These are phyloP conservation scores for Menura novaehollandiae DNA, from an alignment of 2,113 vertebrate species.

Conservation along the genomic window DNA sequence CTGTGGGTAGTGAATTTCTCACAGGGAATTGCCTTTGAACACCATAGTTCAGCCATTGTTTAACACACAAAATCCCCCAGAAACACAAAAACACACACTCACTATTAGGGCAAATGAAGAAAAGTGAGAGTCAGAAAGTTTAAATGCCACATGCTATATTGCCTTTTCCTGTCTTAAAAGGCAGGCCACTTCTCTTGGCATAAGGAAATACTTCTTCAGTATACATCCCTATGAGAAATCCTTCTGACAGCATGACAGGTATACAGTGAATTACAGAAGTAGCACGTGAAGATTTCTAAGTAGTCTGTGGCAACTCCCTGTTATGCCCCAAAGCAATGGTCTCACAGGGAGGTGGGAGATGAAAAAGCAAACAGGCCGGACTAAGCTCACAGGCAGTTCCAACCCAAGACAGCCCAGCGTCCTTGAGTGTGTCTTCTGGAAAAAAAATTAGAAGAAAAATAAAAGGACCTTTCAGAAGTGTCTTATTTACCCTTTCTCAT, in stretches of 20 bases:
- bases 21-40: conserved; percentile 14
- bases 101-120: background rate
- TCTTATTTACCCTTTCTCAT: background rate
- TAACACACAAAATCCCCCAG: background rate
- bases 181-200: background rate
- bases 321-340: background rate
- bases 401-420: background rate
- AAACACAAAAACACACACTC: background rate
- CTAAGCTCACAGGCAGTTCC: background rate
- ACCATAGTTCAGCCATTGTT: background rate
- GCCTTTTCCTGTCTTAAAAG: background rate
- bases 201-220: background rate
- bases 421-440: background rate
- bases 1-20: conserved; percentile 8
- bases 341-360: background rate
- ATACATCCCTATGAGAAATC: background rate
- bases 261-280: background rate
- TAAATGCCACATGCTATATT: background rate
- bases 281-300: background rate
- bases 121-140: background rate
- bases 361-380: background rate
- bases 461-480: background rate
- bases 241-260: background rate
- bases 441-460: background rate
- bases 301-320: conserved; percentile 4